phyloP scores from a whole-genome alignment of 1,140 invertebrate species.

The Zaprionus davidi region DNA sequence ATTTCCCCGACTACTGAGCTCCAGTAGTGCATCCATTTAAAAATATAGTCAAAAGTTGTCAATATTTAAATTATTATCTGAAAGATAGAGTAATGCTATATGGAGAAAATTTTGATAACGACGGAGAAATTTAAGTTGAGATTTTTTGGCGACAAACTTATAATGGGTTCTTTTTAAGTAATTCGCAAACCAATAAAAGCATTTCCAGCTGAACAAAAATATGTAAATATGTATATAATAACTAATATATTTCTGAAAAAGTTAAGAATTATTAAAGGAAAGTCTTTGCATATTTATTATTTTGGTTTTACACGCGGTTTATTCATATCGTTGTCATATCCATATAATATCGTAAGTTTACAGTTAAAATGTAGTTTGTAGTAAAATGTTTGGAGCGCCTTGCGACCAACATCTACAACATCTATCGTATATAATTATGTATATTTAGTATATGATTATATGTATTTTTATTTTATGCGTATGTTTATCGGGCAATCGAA shows the following conservation, averaged over 20 bases:
- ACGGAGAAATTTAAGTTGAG: too few relatives aligned
- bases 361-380: slow-evolving; percentile 43
- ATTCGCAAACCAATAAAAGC: too few relatives aligned
- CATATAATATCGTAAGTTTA: slow-evolving; percentile 44
- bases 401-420: slow-evolving; percentile 44
- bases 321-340: slow-evolving; percentile 34
- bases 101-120: neutral
- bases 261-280: neutral
- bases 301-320: slow-evolving; percentile 41
- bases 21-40: neutral
- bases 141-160: too few relatives aligned
- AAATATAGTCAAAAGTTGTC: too few relatives aligned
- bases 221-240: too few relatives aligned
- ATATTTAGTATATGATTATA: slow-evolving; percentile 10
- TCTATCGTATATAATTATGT: slow-evolving; percentile 9
- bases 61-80: neutral
- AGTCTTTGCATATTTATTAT: neutral
- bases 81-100: neutral
- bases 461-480: slow-evolving; percentile 10
- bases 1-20: slow-evolving; percentile 2
- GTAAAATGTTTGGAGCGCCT: slow-evolving; percentile 44
- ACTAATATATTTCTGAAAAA: neutral
- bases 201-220: too few relatives aligned
- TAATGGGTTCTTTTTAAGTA: too few relatives aligned
- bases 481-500: slow-evolving; percentile 5